Evolutionary conservation across 2,888 invertebrate species (phyloP).

Genomic region (Sceliomorpha sp.): DNA sequence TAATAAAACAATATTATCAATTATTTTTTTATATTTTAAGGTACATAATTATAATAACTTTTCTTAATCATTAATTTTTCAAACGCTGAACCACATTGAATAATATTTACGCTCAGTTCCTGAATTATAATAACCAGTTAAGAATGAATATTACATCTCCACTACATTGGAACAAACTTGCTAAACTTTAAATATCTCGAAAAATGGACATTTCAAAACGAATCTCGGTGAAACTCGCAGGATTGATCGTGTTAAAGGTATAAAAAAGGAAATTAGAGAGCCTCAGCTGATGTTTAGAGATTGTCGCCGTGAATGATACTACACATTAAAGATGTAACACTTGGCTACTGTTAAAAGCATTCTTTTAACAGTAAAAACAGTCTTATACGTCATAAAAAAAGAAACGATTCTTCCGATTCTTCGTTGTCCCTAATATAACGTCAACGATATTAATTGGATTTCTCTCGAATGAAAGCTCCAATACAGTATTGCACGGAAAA

Average conservation of each 20-base stretch:
- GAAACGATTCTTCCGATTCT: slow-evolving; percentile 9
- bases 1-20: too few relatives aligned
- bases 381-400: slow-evolving; percentile 21
- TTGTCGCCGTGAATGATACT: slow-evolving; percentile 38
- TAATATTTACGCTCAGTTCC: too few relatives aligned
- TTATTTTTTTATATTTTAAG: too few relatives aligned
- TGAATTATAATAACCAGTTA: too few relatives aligned
- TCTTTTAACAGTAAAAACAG: slow-evolving; percentile 27
- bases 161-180: too few relatives aligned
- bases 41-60: too few relatives aligned
- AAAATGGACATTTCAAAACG: too few relatives aligned
- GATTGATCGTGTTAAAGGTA: slow-evolving; percentile 3
- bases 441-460: slow-evolving; percentile 1
- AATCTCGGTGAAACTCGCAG: too few relatives aligned
- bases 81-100: too few relatives aligned
- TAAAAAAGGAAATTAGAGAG: slow-evolving; percentile 12
- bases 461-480: slow-evolving; percentile 5
- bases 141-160: too few relatives aligned
- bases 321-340: slow-evolving; percentile 3
- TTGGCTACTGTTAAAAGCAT: slow-evolving; percentile 12
- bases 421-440: slow-evolving; percentile 28
- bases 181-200: too few relatives aligned
- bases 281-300: slow-evolving; percentile 34
- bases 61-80: too few relatives aligned
- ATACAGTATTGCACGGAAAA: background rate